These are phyloP conservation scores for Bombycilla garrulus DNA, from an alignment of 2,113 vertebrate species.

Conservation along the genomic window DNA sequence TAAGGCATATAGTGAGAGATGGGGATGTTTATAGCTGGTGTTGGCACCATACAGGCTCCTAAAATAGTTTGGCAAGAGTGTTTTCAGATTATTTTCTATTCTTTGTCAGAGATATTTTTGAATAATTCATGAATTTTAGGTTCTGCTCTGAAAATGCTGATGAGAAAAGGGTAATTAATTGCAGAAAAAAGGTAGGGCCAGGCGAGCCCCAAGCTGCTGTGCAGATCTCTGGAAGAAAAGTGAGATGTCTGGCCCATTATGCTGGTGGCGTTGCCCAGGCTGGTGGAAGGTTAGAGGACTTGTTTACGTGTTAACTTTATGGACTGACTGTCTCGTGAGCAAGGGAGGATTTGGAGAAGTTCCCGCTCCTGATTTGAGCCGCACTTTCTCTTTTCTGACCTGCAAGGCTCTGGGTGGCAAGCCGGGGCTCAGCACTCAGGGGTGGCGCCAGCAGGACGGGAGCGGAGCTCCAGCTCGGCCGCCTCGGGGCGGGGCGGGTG, in stretches of 20 bases:
- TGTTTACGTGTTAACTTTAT: background rate
- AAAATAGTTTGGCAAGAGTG: background rate
- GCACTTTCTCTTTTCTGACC: background rate
- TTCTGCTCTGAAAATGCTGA: background rate
- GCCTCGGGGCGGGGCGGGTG: fast-evolving
- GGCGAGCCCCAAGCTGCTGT: fast-evolving
- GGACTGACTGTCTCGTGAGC: background rate
- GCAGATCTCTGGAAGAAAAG: background rate
- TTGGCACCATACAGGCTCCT: background rate
- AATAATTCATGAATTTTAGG: background rate
- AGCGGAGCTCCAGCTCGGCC: background rate
- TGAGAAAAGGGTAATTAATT: background rate
- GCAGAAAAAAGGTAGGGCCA: background rate
- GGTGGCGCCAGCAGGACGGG: background rate
- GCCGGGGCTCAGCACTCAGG: background rate
- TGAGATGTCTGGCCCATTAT: background rate
- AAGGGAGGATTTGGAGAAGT: background rate
- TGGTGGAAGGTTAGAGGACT: background rate
- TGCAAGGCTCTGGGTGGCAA: fast-evolving
- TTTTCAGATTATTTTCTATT: background rate
- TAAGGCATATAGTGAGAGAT: background rate
- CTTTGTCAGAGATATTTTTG: background rate
- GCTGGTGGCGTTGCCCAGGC: background rate
- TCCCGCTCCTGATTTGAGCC: background rate
- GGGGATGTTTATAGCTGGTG: background rate